Conservation (phyloP, 2,888 invertebrate species). For the Folsomia candida region DNA sequence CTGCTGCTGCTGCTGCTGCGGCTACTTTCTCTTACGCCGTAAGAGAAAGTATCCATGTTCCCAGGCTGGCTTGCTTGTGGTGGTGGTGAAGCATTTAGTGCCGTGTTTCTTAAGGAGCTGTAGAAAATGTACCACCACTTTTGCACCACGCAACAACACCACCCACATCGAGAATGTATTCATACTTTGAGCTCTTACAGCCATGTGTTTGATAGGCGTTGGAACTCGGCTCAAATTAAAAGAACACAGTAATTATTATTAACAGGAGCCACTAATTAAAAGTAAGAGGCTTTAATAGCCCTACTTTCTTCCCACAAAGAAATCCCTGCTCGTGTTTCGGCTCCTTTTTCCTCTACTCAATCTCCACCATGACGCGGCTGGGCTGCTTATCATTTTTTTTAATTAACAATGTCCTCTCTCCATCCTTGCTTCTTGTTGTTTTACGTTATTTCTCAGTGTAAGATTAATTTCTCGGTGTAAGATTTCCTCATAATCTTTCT, state of each 20-base stretch:
- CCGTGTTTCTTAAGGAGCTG: not conserved
- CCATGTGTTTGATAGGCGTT: not conserved
- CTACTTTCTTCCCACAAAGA: too few relatives aligned
- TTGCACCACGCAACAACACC: not conserved
- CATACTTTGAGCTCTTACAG: not conserved
- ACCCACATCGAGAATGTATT: not conserved
- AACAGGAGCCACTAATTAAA: conserved; percentile 9
- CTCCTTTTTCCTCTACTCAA: too few relatives aligned
- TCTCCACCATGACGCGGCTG: not conserved
- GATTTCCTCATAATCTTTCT: too few relatives aligned
- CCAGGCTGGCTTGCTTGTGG: not conserved
- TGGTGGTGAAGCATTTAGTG: not conserved
- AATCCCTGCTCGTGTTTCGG: too few relatives aligned
- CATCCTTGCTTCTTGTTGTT: too few relatives aligned
- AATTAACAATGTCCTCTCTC: not conserved
- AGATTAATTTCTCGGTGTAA: too few relatives aligned
- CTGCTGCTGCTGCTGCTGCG: conserved; percentile 18
- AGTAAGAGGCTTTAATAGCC: not conserved
- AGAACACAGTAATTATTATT: conserved; percentile 21
- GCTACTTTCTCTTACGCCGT: not conserved
- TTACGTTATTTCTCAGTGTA: conserved; percentile 12
- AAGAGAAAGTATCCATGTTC: not conserved
- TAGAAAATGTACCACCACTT: not conserved
- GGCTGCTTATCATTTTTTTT: not conserved
- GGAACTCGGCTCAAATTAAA: not conserved